Evolutionary conservation across 2,113 vertebrate genomes (phyloP).

Genomic region (Sinocyclocheilus grahami): DNA sequence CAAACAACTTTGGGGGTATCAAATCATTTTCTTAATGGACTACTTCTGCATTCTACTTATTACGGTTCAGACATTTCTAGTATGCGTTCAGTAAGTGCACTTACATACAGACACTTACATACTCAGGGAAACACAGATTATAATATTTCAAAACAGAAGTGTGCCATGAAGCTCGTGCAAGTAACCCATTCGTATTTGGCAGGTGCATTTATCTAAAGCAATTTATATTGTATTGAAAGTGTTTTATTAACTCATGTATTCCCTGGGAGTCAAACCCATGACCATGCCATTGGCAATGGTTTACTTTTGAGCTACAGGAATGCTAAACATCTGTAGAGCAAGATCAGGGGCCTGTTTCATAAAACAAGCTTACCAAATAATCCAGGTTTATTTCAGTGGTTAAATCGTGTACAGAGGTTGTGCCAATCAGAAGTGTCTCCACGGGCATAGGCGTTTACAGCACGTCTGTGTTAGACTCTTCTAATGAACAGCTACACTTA

Average conservation of each 20-base stretch:
- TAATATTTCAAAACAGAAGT: too few species aligned
- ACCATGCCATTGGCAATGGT: too few species aligned
- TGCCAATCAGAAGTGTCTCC: neutral
- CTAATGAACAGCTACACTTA: conserved; percentile 23
- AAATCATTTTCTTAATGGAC: neutral
- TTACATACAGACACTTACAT: neutral
- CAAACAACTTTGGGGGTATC: neutral
- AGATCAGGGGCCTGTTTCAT: too few species aligned
- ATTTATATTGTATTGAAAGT: neutral
- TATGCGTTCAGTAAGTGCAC: neutral
- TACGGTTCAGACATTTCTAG: neutral
- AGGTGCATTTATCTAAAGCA: too few species aligned
- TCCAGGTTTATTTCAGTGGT: too few species aligned
- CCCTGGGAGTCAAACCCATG: too few species aligned
- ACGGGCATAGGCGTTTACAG: neutral
- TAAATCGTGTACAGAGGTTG: neutral
- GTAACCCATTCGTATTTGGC: too few species aligned
- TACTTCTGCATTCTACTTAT: neutral
- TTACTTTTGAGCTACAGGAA: too few species aligned
- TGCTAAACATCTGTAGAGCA: too few species aligned
- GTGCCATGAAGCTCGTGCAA: too few species aligned
- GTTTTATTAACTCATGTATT: too few species aligned
- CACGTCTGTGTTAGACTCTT: neutral
- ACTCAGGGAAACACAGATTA: neutral
- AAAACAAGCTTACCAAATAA: too few species aligned